Conservation (phyloP, 2,888 invertebrate species). For the Diarsia rubi region DNA sequence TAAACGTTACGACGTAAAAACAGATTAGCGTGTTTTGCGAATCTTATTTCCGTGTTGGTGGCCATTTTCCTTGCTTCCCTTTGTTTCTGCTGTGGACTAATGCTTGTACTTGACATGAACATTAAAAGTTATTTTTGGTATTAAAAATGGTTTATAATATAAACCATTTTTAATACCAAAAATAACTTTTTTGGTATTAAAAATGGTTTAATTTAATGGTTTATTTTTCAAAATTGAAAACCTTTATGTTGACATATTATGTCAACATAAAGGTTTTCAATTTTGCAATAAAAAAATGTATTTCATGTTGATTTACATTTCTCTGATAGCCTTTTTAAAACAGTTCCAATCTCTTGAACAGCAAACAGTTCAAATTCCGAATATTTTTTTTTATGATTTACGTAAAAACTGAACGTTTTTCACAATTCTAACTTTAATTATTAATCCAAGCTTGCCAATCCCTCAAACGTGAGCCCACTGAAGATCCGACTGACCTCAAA, state of each 20-base stretch:
- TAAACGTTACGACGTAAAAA: neutral
- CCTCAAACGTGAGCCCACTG: neutral
- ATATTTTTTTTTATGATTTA: neutral
- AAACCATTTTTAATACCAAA: too few species aligned
- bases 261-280: constrained; percentile 1
- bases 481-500: neutral
- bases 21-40: neutral
- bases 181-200: neutral
- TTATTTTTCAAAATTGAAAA: neutral
- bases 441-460: too few species aligned
- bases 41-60: neutral
- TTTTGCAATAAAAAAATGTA: neutral
- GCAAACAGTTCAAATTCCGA: too few species aligned
- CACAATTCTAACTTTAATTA: neutral
- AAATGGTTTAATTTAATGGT: too few species aligned
- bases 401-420: neutral
- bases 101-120: neutral
- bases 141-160: neutral
- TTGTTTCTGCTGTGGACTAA: constrained; percentile 6
- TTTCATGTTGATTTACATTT: neutral
- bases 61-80: neutral
- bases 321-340: neutral
- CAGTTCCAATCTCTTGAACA: neutral
- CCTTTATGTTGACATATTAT: too few species aligned
- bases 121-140: neutral